Percentiles rank a stretch among this genome's conserved stretches.
Evolutionary conservation across 2,888 invertebrate species (phyloP).

Genomic region (Anodontia alba): DNA sequence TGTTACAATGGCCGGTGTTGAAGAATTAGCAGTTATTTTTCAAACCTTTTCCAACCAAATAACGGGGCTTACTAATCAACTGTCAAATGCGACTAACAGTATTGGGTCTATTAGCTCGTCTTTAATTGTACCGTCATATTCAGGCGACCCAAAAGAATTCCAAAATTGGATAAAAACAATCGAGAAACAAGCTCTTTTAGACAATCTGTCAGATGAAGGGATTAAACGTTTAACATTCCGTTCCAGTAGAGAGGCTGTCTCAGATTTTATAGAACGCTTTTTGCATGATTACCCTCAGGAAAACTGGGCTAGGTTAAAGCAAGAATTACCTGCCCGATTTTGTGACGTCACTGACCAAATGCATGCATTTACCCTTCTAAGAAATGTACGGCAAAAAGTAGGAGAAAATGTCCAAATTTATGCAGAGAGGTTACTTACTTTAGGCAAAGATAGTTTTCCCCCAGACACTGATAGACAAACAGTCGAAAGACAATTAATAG

Average conservation of each 20-base stretch:
- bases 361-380: conserved; percentile 16
- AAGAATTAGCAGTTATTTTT: not conserved
- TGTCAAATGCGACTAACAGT: conserved; percentile 1
- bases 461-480: not conserved
- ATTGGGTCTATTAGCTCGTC: not conserved
- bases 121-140: not conserved
- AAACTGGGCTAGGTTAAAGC: conserved; percentile 1
- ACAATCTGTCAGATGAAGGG: not conserved
- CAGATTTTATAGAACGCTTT: conserved; percentile 18
- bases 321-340: conserved; percentile 13
- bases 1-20: not conserved
- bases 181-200: conserved; percentile 19
- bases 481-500: conserved; percentile 21
- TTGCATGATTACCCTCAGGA: conserved; percentile 1
- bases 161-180: conserved; percentile 17
- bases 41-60: not conserved
- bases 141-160: not conserved
- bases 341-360: conserved; percentile 17
- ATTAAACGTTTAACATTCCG: not conserved
- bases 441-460: not conserved
- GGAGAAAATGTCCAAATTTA: conserved; percentile 16
- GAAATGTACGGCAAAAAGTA: conserved; percentile 8
- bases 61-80: not conserved
- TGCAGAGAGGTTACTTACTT: conserved; percentile 17
- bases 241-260: conserved; percentile 2